Evolutionary conservation across 1,140 invertebrate species (phyloP), one percentile per base, ranked within the genome.

Genomic region (Branchinecta lindahli): DNA sequence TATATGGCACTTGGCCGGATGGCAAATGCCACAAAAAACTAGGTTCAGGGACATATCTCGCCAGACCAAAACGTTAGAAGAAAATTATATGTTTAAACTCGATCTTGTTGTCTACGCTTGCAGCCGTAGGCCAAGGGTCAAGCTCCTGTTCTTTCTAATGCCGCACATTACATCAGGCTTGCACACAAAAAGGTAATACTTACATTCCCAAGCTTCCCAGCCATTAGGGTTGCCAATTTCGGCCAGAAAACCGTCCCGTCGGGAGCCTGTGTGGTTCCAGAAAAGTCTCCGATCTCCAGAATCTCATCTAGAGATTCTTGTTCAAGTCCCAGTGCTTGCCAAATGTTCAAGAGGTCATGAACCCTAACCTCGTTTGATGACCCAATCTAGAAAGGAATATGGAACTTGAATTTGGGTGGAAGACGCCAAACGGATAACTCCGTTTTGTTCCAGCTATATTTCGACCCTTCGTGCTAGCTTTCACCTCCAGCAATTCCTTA

Each of bases 161-260:
- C 5, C 1, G 1, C 33, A 33, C 33, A 3, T 5, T 33, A 5
- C 33, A 33, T 33, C 33, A 33, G 5, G 33, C 33, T 33, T 33
- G 33, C 2, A 5, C 33, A 33, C 1, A 33, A 33, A 33, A 33
- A 33, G 33, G n/a, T n/a, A 33, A 33, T 5, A 33, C 33, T 61
- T 61, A 61, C 52, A 61, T 61, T 61, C 6, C 52, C 52, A 61
- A 61, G 52, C 18, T 20, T 61, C 52, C 52, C 52, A 15, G 52
- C 52, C 52, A 61, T 61, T 4, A 61, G 52, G 18, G 52, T 61
- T 15, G 52, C 52, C 18, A 61, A 20, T 61, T 61, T 61, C 18
- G 52, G 52, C 52, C 52, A 61, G 18, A 61, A 61, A 61, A 61
- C 18, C 12, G 52, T 61, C 4, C 52, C 52, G 18, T 61, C 52